Percentiles rank a stretch among this genome's conserved stretches.
Conservation (phyloP, 2,888 invertebrate genomes). For the Sialis fuliginosa region DNA sequence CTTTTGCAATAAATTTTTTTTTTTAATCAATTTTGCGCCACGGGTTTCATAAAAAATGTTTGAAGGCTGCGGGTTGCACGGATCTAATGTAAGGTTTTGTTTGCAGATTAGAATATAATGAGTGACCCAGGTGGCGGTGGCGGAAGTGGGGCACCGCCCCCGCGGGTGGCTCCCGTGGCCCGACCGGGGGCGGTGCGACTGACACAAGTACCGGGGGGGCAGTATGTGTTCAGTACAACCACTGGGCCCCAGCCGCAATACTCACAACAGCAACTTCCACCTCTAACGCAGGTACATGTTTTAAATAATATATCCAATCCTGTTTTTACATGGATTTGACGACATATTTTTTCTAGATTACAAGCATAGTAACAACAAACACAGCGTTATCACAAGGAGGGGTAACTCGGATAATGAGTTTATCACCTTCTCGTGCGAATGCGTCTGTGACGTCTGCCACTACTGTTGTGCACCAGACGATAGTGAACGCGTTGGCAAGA, state of each 20-base stretch:
- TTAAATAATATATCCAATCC: slow-evolving; percentile 1
- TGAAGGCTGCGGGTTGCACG: no score
- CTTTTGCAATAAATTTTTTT: neutral
- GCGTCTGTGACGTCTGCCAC: slow-evolving; percentile 16
- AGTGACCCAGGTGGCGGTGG: slow-evolving; percentile 20
- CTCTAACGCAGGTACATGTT: slow-evolving; percentile 28
- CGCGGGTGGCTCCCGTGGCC: slow-evolving; percentile 20
- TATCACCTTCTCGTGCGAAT: slow-evolving; percentile 22
- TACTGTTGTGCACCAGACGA: slow-evolving; percentile 18
- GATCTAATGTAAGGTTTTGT: neutral
- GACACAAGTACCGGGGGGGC: slow-evolving; percentile 24
- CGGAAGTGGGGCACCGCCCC: slow-evolving; percentile 10
- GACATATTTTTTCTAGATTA: slow-evolving; percentile 12
- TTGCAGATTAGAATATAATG: slow-evolving; percentile 21
- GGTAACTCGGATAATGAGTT: slow-evolving; percentile 32
- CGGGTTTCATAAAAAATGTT: no score
- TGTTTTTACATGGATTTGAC: neutral
- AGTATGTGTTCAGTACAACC: slow-evolving; percentile 22
- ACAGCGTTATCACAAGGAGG: slow-evolving; percentile 25
- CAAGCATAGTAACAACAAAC: slow-evolving; percentile 18
- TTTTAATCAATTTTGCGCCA: no score
- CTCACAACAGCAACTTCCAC: slow-evolving; percentile 20
- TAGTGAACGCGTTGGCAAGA: slow-evolving; percentile 24
- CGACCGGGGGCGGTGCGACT: slow-evolving; percentile 21
- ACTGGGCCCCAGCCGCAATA: slow-evolving; percentile 14